phyloP scores from a whole-genome alignment of 2,888 invertebrate species.

The Parnassius orleans region DNA sequence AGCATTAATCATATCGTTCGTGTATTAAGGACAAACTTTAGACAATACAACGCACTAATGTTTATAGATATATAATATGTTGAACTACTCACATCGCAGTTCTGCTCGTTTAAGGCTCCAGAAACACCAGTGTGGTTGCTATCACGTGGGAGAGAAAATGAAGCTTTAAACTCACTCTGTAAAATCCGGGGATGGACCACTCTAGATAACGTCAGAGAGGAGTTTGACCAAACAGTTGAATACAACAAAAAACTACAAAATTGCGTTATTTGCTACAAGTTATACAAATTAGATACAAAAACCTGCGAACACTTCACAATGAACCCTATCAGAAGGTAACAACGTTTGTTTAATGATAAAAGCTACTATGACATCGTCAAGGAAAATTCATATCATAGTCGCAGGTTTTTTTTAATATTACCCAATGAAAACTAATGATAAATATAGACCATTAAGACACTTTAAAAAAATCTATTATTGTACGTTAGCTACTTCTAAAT shows the following conservation, averaged over 20 bases:
- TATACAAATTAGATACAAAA: slow-evolving; percentile 38
- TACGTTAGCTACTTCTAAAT: too few relatives aligned
- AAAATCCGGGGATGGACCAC: slow-evolving; percentile 80
- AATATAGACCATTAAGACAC: too few relatives aligned
- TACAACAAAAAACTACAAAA: slow-evolving; percentile 61
- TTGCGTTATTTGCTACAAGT: slow-evolving; percentile 60
- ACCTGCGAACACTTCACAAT: slow-evolving; percentile 58
- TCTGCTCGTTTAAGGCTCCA: slow-evolving; percentile 59
- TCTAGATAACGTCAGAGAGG: slow-evolving; percentile 66
- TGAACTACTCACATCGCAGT: too few relatives aligned
- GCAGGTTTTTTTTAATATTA: too few relatives aligned
- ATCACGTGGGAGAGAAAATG: slow-evolving; percentile 69
- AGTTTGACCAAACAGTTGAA: slow-evolving; percentile 55
- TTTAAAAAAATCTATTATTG: too few relatives aligned
- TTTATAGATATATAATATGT: too few relatives aligned
- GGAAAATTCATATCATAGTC: too few relatives aligned
- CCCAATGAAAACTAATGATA: too few relatives aligned
- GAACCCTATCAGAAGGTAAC: slow-evolving; percentile 56
- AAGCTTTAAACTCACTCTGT: slow-evolving; percentile 74
- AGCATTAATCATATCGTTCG: too few relatives aligned
- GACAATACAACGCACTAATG: too few relatives aligned
- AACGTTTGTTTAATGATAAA: neutral
- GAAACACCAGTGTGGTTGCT: slow-evolving; percentile 81
- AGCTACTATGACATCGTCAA: too few relatives aligned
- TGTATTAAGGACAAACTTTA: too few relatives aligned